Evolutionary conservation across 1,140 invertebrate species (phyloP), one percentile per base, ranked within the genome.

Genomic region (Drosophila bipectinata): DNA sequence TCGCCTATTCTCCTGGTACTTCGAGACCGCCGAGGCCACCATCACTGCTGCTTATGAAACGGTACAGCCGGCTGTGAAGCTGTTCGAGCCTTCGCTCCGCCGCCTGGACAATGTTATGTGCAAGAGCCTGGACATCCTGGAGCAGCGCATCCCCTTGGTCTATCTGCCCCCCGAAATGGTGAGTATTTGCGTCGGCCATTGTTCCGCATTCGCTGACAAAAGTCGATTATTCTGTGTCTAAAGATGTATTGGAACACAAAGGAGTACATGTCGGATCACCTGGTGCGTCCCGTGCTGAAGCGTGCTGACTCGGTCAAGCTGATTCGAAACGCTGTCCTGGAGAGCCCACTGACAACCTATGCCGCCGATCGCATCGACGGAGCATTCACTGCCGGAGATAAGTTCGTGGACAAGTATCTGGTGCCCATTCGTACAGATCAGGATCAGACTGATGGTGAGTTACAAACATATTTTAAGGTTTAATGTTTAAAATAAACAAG

Each of bases 381-480:
- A 21, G 96, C 95, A 2, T 92, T 97, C 6, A 94, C 94, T 72
- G 94, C 94, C 18, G 96, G 96, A 41, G 96, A 97, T 80, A 94
- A 95, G 80, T 96, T 96, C 74, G 95, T 97, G 24, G 96, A 97
- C 92, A 96, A 94, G 92, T 96, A 96, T 85, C 92, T 97, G 56
- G 66, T 90, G 51, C 95, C 96, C 15, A 93, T 94, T 12, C 94
- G 94, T 8, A 78, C 68, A 81, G 92, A 93, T 4, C 92, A 94
- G 55, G 94, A 96, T 79, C 94, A 94, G 56, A 84, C 91, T 67
- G 93, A 94, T 76, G 93, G 93, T 94, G 72, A 93, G 92, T 80
- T 9, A 9, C 9, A 9, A 0, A 8, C 1, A 30, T 30, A 7
- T 34, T 34, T 30, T 30, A 18, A 18, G 18, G 18, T 18, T 1